Base-by-base conservation (phyloP, 1,140 invertebrate species). In the Psilanteris sp. region DNA sequence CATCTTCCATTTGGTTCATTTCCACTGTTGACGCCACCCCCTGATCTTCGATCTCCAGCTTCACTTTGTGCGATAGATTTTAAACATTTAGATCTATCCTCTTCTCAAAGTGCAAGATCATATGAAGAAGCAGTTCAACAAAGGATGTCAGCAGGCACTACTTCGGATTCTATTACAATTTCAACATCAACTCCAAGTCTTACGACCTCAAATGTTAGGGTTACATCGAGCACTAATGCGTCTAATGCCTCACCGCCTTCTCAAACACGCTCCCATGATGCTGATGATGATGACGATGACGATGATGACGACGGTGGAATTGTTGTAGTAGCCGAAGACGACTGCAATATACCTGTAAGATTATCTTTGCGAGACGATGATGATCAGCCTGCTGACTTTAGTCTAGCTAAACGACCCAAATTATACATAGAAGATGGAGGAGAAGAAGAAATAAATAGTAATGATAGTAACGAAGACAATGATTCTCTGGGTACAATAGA, bases 1-100 rank as follows among this genome's bases (percentile, higher is more conserved):
- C 90, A 91, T 16, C 75, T 95, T 68, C 91, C 93, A 1, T 95
- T 95, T 77, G 92, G 93, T 22, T 91, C 93, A 1, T 95, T 95
- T 74, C 93, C 94, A 3, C 79, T 95, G 10, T 81, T 95, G 1
- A 72, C 67, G 4, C 88, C 71, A 1, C 77, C 77, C 2, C 77
- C 76, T n/a, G 70, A 74, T 24, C 61, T 78, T 5, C 64, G 76
- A 9, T 78, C 76, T 1, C 76, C 76, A 24, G 87, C 90, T 6
- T 90, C 90, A 0, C 80, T 92, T 18, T 88, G 91, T 10, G 89
- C 91, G 5, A 80, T 93, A 16, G 93, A 94, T 61, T 92, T 92
- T 54, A 94, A 94, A 80, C 91, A 92, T 79, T 79, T 93, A 2
- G 91, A 92, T 71, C 78, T 92, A n/a, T 90, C 89, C 37, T 79